Conservation (phyloP, 2,888 invertebrate genomes). For the Yponomeuta malinellus region DNA sequence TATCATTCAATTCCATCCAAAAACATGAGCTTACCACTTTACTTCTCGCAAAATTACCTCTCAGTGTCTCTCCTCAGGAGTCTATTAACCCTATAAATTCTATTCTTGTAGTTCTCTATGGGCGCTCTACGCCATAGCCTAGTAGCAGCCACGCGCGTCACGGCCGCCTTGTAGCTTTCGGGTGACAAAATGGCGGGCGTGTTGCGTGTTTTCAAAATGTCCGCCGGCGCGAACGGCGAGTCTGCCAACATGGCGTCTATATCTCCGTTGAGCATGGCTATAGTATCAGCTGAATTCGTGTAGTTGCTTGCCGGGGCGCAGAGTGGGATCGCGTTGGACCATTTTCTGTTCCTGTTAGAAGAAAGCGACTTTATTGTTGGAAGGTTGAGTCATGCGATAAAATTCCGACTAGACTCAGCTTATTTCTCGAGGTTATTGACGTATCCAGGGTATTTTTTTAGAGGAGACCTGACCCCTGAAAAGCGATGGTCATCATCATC, state of each 20-base stretch:
- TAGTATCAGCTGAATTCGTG: constrained; percentile 46
- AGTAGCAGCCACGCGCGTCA: constrained; percentile 57
- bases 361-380: background rate
- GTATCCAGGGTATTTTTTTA: too few species aligned
- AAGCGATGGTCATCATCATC: too few species aligned
- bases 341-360: constrained; percentile 82
- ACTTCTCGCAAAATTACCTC: constrained; percentile 50
- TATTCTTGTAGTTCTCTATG: constrained; percentile 58
- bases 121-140: constrained; percentile 50
- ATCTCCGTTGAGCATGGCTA: constrained; percentile 61
- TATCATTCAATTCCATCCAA: too few species aligned
- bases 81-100: constrained; percentile 59
- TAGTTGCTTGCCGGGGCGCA: constrained; percentile 73
- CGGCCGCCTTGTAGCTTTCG: constrained; percentile 59
- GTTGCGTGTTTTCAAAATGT: constrained; percentile 56
- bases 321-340: constrained; percentile 90
- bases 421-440: too few species aligned
- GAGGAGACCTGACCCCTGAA: too few species aligned
- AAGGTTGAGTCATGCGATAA: background rate
- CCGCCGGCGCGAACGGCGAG: constrained; percentile 36
- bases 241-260: constrained; percentile 69
- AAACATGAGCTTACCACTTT: background rate
- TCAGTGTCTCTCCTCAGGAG: constrained; percentile 55
- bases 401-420: too few species aligned
- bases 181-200: constrained; percentile 64